phyloP scores from a whole-genome alignment of 2,113 vertebrate species.

The Coturnix japonica region DNA sequence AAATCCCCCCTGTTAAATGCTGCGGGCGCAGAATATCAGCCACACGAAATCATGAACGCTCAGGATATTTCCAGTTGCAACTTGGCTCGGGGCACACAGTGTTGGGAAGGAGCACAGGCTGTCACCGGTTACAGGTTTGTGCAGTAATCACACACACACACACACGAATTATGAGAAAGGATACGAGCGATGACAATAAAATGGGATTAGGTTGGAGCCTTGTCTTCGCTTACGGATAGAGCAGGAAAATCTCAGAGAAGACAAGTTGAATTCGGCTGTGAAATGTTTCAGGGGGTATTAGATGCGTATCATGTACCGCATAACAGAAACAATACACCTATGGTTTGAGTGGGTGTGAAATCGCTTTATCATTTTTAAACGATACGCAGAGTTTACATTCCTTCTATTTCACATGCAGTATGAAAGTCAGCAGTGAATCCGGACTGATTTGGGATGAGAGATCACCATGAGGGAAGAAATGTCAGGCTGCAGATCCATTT shows the following conservation, averaged over 20 bases:
- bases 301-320: not conserved
- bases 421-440: not conserved
- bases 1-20: not conserved
- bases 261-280: not conserved
- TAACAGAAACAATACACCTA: not conserved
- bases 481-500: not conserved
- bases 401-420: not conserved
- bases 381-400: not conserved
- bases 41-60: not conserved
- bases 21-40: not conserved
- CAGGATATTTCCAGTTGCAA: not conserved
- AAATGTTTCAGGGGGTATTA: not conserved
- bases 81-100: not conserved
- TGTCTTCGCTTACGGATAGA: not conserved
- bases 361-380: not conserved
- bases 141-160: not conserved
- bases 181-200: constrained; percentile 5
- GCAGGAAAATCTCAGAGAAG: not conserved
- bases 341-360: not conserved
- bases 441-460: not conserved
- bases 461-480: not conserved
- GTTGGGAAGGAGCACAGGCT: not conserved
- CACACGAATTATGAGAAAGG: not conserved
- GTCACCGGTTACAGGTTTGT: not conserved
- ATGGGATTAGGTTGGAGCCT: not conserved